These are phyloP conservation scores for Parnassius mnemosyne DNA, from an alignment of 2,888 invertebrate genomes.

Conservation along the genomic window DNA sequence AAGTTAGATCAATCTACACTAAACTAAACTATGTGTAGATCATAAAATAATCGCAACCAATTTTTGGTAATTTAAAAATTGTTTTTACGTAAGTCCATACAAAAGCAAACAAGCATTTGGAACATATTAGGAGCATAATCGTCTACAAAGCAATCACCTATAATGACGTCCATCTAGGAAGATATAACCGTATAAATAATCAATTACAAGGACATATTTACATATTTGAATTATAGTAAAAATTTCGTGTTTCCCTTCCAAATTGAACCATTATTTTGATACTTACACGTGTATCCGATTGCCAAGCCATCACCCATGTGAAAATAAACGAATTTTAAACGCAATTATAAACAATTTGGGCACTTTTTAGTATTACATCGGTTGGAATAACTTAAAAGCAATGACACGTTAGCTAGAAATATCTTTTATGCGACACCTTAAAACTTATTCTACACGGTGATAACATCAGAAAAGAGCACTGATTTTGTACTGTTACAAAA, in stretches of 20 bases:
- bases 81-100: too few species aligned
- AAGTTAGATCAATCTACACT: too few species aligned
- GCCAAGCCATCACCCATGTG: constrained; percentile 81
- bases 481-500: constrained; percentile 44
- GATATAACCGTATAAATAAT: constrained; percentile 58
- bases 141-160: neutral
- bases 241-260: constrained; percentile 2
- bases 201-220: constrained; percentile 65
- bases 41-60: too few species aligned
- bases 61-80: too few species aligned
- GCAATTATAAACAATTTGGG: constrained; percentile 67
- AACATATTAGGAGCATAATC: neutral
- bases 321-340: constrained; percentile 69
- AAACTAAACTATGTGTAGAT: too few species aligned
- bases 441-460: constrained; percentile 47
- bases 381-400: constrained; percentile 67
- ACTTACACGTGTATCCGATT: constrained; percentile 78
- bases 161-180: constrained; percentile 13
- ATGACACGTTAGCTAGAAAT: constrained; percentile 71
- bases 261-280: constrained; percentile 5
- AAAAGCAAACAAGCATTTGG: neutral
- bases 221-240: constrained; percentile 25
- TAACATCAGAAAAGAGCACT: constrained; percentile 54
- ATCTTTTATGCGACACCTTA: constrained; percentile 51
- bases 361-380: constrained; percentile 67